These are phyloP conservation scores for Eira barbara DNA, from an alignment of 2,113 vertebrate species.

Conservation along the genomic window DNA sequence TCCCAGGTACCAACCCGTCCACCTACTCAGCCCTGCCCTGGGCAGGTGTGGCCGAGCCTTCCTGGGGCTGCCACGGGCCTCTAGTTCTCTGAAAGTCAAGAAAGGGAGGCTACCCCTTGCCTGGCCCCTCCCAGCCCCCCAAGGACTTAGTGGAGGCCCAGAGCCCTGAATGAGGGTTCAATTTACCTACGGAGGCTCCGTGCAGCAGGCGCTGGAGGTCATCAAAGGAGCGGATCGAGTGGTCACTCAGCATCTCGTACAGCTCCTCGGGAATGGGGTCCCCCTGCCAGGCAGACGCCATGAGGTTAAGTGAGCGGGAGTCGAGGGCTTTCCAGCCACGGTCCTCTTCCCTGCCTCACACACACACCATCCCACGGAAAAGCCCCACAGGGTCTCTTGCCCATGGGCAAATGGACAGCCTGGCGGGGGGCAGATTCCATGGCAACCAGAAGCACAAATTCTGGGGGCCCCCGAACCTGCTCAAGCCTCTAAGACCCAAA, in stretches of 20 bases:
- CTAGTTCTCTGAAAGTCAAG: neutral
- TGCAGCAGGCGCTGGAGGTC: conserved; percentile 92
- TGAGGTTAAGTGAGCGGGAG: neutral
- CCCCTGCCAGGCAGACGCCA: conserved; percentile 82
- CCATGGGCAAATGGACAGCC: neutral
- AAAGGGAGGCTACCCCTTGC: neutral
- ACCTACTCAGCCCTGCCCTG: neutral
- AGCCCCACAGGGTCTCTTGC: neutral
- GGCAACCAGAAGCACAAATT: neutral
- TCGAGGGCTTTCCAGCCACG: neutral
- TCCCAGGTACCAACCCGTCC: conserved; percentile 21
- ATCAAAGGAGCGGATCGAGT: conserved; percentile 90
- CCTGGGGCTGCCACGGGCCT: neutral
- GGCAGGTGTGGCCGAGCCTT: neutral
- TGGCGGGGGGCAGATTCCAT: neutral
- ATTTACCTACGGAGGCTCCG: conserved; percentile 94
- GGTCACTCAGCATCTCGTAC: conserved; percentile 90
- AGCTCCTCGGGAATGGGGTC: conserved; percentile 92
- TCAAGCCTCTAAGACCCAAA: neutral
- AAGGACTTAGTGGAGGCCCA: neutral
- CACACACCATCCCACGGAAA: neutral
- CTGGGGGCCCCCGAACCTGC: neutral
- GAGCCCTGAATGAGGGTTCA: conserved; percentile 56
- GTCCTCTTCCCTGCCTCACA: neutral
- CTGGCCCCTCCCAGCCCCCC: neutral